These are phyloP conservation scores for Plagodis pulveraria DNA, from an alignment of 2,888 invertebrate species.

Conservation along the genomic window DNA sequence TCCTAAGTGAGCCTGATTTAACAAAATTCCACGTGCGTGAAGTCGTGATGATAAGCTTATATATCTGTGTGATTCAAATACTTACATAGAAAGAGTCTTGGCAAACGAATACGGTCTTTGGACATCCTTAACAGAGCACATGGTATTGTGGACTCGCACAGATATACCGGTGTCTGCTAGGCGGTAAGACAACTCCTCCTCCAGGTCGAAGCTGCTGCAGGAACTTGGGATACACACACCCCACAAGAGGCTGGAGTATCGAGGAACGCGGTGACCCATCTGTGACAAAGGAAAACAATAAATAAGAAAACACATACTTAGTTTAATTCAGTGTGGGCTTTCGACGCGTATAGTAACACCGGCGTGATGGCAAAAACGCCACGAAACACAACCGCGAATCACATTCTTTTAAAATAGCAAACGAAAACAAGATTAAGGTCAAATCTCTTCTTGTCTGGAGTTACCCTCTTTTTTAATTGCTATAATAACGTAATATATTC, in stretches of 20 bases:
- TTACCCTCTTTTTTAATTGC: too few species aligned
- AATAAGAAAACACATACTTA: background rate
- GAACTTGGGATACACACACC: slow-evolving; percentile 85
- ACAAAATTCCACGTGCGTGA: too few species aligned
- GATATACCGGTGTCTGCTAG: slow-evolving; percentile 64
- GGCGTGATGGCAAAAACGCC: too few species aligned
- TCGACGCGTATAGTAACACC: too few species aligned
- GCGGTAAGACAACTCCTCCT: slow-evolving; percentile 69
- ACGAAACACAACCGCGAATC: too few species aligned
- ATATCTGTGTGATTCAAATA: slow-evolving; percentile 29
- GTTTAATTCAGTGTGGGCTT: background rate
- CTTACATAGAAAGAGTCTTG: slow-evolving; percentile 77
- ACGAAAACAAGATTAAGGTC: too few species aligned
- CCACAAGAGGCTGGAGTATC: slow-evolving; percentile 84
- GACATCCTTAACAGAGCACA: slow-evolving; percentile 72
- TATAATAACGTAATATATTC: too few species aligned
- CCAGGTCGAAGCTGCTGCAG: slow-evolving; percentile 81
- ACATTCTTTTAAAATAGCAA: too few species aligned
- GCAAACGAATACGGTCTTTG: slow-evolving; percentile 73
- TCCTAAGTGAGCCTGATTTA: background rate
- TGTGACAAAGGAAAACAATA: slow-evolving; percentile 39
- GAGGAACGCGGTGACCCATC: slow-evolving; percentile 86
- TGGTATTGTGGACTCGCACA: slow-evolving; percentile 71
- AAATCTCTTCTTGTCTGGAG: too few species aligned
- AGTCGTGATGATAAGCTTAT: too few species aligned